Percentiles rank a stretch among this genome's conserved stretches.
Evolutionary conservation across 2,113 vertebrate species (phyloP).

Genomic region (Rhombomys opimus): DNA sequence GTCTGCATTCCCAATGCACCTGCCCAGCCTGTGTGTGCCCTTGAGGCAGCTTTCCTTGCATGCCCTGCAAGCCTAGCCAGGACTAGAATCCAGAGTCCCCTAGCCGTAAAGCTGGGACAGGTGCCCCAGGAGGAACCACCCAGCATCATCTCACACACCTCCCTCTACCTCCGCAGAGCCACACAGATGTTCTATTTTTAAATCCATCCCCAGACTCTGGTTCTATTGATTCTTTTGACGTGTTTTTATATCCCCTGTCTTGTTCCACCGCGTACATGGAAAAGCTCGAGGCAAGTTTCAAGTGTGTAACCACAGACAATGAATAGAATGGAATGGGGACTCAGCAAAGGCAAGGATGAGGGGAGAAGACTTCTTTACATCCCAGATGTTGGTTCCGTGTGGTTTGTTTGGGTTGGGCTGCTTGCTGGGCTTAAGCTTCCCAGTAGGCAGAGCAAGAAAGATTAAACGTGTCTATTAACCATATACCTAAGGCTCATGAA

Average conservation of each 20-base stretch:
- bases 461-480: background rate
- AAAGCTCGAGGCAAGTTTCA: conserved; percentile 4
- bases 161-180: background rate
- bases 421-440: conserved; percentile 27
- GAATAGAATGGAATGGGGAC: background rate
- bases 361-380: background rate
- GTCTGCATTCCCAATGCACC: background rate
- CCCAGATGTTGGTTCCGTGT: background rate
- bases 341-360: background rate
- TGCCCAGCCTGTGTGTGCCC: accelerated
- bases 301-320: background rate
- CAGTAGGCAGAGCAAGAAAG: conserved; percentile 35
- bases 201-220: background rate
- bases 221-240: conserved; percentile 39
- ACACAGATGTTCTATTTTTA: background rate
- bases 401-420: no score
- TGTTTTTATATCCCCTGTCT: conserved; percentile 18
- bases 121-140: background rate
- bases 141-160: background rate
- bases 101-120: background rate
- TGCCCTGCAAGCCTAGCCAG: background rate
- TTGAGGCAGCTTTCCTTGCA: background rate
- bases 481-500: background rate
- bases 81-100: background rate
- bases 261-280: background rate